A percentile compares a stretch with the other conserved stretches of the same genome.
Conservation (phyloP, 2,797 vertebrate genomes). For the Odontamblyopus lacepedii region DNA sequence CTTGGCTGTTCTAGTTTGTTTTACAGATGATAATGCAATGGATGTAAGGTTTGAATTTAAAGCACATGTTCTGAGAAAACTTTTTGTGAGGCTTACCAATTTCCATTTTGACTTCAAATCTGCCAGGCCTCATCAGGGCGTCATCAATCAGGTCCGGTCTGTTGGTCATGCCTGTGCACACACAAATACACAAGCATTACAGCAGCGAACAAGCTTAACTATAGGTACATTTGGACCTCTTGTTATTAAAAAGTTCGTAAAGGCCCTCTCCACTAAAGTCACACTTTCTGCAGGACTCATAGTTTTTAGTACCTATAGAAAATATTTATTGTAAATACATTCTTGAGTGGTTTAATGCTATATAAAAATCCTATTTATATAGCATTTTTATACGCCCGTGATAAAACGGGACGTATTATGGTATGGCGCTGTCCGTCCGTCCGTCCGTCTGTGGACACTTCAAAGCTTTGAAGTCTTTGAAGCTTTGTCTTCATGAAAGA, state of each 20-base stretch:
- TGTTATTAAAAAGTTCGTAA: background rate
- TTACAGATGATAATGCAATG: background rate
- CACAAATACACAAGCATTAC: background rate
- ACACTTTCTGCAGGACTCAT: background rate
- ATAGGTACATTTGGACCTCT: background rate
- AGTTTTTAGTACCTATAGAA: too few relatives aligned
- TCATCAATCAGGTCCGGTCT: conserved; percentile 97
- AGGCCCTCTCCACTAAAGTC: background rate
- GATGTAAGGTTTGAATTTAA: background rate
- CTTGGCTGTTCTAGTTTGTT: background rate
- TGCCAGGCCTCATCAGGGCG: conserved; percentile 93
- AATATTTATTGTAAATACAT: background rate
- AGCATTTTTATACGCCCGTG: too few relatives aligned
- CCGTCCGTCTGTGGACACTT: too few relatives aligned
- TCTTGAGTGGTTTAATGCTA: background rate
- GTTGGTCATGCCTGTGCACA: conserved; percentile 92
- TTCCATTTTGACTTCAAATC: conserved; percentile 98
- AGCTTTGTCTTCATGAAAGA: too few relatives aligned
- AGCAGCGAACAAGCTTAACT: background rate
- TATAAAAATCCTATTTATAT: too few relatives aligned
- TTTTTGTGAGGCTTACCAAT: conserved; percentile 81
- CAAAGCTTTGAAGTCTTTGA: too few relatives aligned
- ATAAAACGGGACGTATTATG: too few relatives aligned
- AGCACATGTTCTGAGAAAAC: background rate
- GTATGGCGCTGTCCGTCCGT: too few relatives aligned